Evolutionary conservation across 2,797 vertebrate genomes (phyloP).

Genomic region (Sus cebifrons): DNA sequence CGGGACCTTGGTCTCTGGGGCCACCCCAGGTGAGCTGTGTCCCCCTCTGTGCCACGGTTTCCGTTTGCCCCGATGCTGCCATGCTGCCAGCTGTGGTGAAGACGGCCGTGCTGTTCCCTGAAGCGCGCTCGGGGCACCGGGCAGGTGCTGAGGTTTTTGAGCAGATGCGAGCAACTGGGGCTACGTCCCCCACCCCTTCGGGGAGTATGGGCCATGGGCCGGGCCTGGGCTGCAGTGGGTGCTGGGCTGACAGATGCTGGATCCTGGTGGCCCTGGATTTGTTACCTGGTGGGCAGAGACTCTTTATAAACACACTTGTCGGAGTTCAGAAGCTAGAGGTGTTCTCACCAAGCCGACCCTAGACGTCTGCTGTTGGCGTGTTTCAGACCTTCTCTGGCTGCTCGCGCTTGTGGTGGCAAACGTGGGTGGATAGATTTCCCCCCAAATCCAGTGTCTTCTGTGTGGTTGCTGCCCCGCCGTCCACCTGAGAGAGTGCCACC

Average conservation of each 20-base stretch:
- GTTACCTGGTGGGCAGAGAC: not conserved
- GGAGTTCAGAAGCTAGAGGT: not conserved
- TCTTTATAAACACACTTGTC: not conserved
- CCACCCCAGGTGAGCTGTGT: fast-evolving
- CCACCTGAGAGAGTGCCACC: fast-evolving
- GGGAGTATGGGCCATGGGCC: not conserved
- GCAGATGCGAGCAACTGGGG: not conserved
- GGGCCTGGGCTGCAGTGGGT: not conserved
- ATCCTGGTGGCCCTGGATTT: not conserved
- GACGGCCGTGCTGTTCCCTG: not conserved
- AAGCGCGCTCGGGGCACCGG: not conserved
- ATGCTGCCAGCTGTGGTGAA: not conserved
- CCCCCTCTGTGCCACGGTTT: not conserved
- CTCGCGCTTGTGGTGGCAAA: not conserved
- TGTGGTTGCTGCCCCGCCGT: not conserved
- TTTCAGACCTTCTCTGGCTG: not conserved
- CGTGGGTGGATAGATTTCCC: too few relatives aligned
- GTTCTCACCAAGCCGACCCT: not conserved
- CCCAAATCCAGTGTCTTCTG: too few relatives aligned
- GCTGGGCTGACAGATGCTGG: fast-evolving
- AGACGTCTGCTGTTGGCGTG: too few relatives aligned
- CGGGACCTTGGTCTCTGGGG: not conserved
- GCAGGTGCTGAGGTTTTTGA: not conserved
- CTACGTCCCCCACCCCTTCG: too few relatives aligned
- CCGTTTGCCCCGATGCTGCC: too few relatives aligned